These are phyloP conservation scores for Aphaenogaster floridana DNA, from an alignment of 1,140 invertebrate genomes.

Conservation along the genomic window DNA sequence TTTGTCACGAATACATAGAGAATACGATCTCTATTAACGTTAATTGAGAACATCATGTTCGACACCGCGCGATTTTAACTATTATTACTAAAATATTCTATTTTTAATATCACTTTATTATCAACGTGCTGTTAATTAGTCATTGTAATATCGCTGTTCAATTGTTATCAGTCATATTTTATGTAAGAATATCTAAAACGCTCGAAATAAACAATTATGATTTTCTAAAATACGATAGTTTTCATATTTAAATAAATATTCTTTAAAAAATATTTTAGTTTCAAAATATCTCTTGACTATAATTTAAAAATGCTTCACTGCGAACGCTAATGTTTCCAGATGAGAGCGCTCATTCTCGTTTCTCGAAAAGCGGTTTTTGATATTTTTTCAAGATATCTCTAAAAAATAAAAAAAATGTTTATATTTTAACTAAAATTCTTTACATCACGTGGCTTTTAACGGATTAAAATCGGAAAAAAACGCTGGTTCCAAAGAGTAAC, in stretches of 20 bases:
- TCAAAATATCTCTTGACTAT: background rate
- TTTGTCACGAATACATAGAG: no score
- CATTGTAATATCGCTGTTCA: background rate
- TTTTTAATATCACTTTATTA: background rate
- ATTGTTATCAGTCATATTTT: background rate
- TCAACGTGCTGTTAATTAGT: background rate
- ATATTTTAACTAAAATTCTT: constrained; percentile 10
- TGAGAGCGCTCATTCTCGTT: background rate
- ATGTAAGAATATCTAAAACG: background rate
- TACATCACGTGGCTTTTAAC: background rate
- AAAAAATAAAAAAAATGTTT: background rate
- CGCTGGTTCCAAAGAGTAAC: background rate
- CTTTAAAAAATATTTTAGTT: constrained; percentile 9
- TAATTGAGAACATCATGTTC: background rate
- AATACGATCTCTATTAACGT: background rate
- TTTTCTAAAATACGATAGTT: background rate
- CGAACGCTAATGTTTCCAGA: background rate
- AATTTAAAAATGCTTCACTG: background rate
- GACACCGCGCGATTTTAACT: background rate
- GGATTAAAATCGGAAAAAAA: background rate
- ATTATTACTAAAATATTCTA: background rate
- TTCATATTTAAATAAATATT: constrained; percentile 7
- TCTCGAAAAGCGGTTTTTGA: background rate
- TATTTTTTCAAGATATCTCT: background rate
- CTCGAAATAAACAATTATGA: background rate